These are phyloP conservation scores for Cloeon dipterum DNA, from an alignment of 2,888 invertebrate species.

Conservation along the genomic window DNA sequence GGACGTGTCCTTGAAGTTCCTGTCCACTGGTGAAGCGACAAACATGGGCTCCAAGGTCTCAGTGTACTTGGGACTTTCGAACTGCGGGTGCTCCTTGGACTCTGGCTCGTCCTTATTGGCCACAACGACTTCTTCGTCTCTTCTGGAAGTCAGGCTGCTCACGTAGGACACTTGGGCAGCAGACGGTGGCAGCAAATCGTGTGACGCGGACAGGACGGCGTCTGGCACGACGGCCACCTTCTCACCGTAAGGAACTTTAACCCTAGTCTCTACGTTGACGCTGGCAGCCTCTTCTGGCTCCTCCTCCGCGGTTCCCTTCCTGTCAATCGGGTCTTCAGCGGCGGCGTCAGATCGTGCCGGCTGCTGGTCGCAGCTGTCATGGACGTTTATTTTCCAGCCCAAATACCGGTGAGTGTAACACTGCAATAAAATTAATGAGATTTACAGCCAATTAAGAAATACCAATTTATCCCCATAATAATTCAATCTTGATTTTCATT, in stretches of 20 bases:
- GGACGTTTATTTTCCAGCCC: constrained; percentile 87
- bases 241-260: constrained; percentile 15
- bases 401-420: constrained; percentile 83
- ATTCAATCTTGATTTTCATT: background rate
- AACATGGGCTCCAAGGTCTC: constrained; percentile 60
- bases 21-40: constrained; percentile 52
- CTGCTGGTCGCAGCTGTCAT: constrained; percentile 51
- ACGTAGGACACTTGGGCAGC: background rate
- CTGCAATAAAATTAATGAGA: constrained; percentile 24
- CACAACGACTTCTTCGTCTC: constrained; percentile 8
- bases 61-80: constrained; percentile 19
- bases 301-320: constrained; percentile 21
- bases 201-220: background rate
- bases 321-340: constrained; percentile 2
- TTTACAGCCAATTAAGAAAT: constrained; percentile 1
- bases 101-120: constrained; percentile 11
- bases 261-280: constrained; percentile 36
- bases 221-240: background rate
- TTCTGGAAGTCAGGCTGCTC: constrained; percentile 8
- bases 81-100: constrained; percentile 16
- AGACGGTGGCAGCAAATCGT: constrained; percentile 8
- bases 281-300: constrained; percentile 31
- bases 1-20: too few species aligned
- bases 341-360: constrained; percentile 11
- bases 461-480: too few species aligned